phyloP scores from a whole-genome alignment of 2,797 vertebrate species.

The Helicolenus hilgendorfi region DNA sequence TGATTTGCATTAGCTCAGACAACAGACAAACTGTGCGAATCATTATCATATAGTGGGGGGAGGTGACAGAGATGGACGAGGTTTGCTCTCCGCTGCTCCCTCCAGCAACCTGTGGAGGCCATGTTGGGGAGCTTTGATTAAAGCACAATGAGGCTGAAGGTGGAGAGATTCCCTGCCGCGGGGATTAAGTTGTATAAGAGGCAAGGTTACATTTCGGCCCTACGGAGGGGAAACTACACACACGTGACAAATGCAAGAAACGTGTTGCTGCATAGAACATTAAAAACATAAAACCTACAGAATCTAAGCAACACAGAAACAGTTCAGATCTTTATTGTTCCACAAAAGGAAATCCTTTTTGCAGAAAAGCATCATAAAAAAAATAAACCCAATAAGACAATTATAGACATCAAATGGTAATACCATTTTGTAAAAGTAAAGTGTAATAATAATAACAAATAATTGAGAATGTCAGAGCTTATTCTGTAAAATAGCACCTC shows the following conservation, averaged over 20 bases:
- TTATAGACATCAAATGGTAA: neutral
- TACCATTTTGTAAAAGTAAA: neutral
- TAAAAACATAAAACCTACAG: neutral
- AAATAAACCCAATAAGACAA: neutral
- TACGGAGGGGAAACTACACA: neutral
- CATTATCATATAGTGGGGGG: conserved; percentile 61
- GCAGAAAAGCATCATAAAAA: neutral
- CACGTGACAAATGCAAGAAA: neutral
- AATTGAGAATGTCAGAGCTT: neutral
- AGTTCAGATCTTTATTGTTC: neutral
- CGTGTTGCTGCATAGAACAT: neutral
- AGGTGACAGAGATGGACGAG: conserved; percentile 72
- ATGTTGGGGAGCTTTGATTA: conserved; percentile 72
- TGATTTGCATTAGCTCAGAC: conserved; percentile 70
- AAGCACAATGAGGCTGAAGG: conserved; percentile 60
- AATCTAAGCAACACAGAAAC: neutral
- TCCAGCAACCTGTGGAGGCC: conserved; percentile 54
- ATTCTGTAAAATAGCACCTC: neutral
- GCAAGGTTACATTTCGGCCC: conserved; percentile 26
- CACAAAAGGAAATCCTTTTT: neutral
- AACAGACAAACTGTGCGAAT: conserved; percentile 63
- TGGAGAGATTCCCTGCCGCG: conserved; percentile 48
- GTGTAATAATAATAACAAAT: neutral
- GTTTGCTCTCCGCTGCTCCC: conserved; percentile 59
- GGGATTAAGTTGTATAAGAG: conserved; percentile 56